Base-by-base conservation (phyloP, 2,888 invertebrate genomes). In the Yponomeuta sedellus region DNA sequence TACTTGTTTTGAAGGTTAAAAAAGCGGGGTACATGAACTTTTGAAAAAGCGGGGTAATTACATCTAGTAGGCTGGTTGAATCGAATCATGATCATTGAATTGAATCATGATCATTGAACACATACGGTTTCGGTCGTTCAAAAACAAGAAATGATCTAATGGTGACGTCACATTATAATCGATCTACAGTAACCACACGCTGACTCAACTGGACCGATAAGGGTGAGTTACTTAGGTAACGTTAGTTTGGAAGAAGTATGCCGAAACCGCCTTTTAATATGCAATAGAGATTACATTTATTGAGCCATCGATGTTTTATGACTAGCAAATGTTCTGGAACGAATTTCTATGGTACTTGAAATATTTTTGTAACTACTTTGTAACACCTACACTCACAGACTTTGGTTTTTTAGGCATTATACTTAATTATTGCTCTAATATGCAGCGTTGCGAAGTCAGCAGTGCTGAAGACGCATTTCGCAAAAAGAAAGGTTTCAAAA, bases 401-500 rank as follows among this genome's bases (percentile, higher is more conserved):
- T 52, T 16, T 16, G 44, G 44, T 52, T 52, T 16, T 16, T 16
- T 52, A 4, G 44, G 34, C 10, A 34, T 34, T 34, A 52, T 52
- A 4, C 16, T 22, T 16, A 59, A 59, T 34, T 34, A 34, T 34
- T 34, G 6, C 34, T 34, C 34, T 34, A 25, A 34, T 34, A 34
- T 8, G 34, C 6, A 34, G 25, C 16, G 12, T 70, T 75, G 72
- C 72, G 71, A 75, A 75, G 83, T 79, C 83, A 83, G 75, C 70
- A 83, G 80, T 22, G 20, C 80, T 83, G 69, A 67, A 40, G 44
- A 64, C 66, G 67, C 59, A 73, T 71, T 70, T 74, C 69, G 72
- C 73, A 70, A 77, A 77, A 52, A 52, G 44, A 52, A 52, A 52
- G 44, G 5, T 16, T 52, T 52, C 2, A 52, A 52, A 52, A 52